A percentile compares a stretch with the other conserved stretches of the same genome.
These are phyloP conservation scores for Ploceus nigricollis DNA, from an alignment of 2,113 vertebrate genomes.

Conservation along the genomic window DNA sequence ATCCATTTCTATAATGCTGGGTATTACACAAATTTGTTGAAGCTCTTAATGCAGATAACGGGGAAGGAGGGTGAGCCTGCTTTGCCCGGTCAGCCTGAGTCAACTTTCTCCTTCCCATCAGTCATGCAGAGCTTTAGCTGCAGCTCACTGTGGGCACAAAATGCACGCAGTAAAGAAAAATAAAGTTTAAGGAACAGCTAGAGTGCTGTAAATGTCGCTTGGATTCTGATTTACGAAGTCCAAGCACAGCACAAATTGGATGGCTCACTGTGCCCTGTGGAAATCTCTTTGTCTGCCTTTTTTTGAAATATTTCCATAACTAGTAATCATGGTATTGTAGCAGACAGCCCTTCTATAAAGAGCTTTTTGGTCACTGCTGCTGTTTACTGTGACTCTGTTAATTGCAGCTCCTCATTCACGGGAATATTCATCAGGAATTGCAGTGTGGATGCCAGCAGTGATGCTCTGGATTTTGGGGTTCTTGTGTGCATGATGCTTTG, in stretches of 20 bases:
- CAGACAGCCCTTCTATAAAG: neutral
- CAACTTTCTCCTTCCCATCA: neutral
- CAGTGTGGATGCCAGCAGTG: neutral
- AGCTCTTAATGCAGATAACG: constrained; percentile 15
- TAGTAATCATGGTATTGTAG: neutral
- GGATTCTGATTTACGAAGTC: neutral
- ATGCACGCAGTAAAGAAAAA: neutral
- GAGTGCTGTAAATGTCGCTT: neutral
- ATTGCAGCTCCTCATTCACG: neutral
- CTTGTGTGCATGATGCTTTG: neutral
- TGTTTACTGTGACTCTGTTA: neutral
- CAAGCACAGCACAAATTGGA: neutral
- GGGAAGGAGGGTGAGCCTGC: neutral
- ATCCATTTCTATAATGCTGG: constrained; percentile 44
- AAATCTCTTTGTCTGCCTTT: neutral
- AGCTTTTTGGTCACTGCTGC: neutral
- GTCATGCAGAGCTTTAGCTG: neutral
- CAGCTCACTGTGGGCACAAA: neutral
- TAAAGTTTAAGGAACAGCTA: constrained; percentile 2
- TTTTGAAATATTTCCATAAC: neutral
- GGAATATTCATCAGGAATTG: neutral
- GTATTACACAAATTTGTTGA: constrained; percentile 49
- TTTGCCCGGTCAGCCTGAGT: neutral
- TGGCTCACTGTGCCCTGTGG: neutral
- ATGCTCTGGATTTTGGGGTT: neutral